Percentiles rank a stretch among this genome's conserved stretches.
phyloP scores from a whole-genome alignment of 2,113 vertebrate genomes.

The Typhlomys cinereus region DNA sequence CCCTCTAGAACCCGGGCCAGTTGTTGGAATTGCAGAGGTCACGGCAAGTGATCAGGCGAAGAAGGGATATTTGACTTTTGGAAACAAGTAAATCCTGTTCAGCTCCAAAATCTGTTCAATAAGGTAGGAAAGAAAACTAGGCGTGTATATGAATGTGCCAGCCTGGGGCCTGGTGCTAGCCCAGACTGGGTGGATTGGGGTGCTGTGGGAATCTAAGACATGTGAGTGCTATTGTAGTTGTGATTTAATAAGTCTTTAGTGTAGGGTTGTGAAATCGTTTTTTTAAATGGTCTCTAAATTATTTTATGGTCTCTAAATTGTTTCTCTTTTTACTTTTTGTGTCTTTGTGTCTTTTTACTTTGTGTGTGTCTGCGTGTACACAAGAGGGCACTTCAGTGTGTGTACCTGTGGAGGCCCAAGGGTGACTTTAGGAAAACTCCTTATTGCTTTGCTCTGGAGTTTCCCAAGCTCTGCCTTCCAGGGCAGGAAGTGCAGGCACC shows the following conservation, averaged over 20 bases:
- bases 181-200: background rate
- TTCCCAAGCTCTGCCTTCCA: too few relatives aligned
- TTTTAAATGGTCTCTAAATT: background rate
- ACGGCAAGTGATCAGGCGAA: background rate
- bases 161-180: background rate
- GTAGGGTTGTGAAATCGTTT: background rate
- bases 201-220: background rate
- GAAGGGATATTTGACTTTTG: background rate
- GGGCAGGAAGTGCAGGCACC: too few relatives aligned
- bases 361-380: too few relatives aligned
- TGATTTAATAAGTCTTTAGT: background rate
- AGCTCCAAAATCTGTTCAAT: background rate
- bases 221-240: rapidly evolving
- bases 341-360: too few relatives aligned
- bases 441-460: too few relatives aligned
- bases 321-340: too few relatives aligned
- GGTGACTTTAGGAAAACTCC: too few relatives aligned
- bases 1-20: background rate
- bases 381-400: too few relatives aligned
- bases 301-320: too few relatives aligned
- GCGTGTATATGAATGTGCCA: background rate
- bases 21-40: background rate
- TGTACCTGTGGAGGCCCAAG: too few relatives aligned
- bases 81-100: background rate
- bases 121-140: background rate